A percentile compares a stretch with the other conserved stretches of the same genome.
Evolutionary conservation across 2,113 vertebrate genomes (phyloP).

Genomic region (Pangasianodon gigas): DNA sequence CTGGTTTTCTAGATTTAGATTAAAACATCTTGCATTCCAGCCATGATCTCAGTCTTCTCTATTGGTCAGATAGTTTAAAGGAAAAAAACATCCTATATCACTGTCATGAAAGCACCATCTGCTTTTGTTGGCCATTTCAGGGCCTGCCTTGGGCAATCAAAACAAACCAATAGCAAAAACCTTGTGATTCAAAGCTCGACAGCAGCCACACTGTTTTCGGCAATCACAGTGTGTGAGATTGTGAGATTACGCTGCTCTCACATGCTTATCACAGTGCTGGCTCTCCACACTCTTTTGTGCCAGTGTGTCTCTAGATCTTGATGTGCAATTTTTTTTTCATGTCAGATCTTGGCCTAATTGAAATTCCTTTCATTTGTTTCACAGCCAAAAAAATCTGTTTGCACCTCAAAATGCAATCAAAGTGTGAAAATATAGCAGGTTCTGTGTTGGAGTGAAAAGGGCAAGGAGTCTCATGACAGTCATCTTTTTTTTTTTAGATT

Average conservation of each 20-base stretch:
- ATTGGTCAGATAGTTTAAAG: constrained; percentile 35
- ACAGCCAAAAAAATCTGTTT: constrained; percentile 56
- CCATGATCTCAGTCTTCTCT: constrained; percentile 42
- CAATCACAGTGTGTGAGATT: constrained; percentile 29
- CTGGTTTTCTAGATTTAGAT: not conserved
- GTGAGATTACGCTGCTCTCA: constrained; percentile 46
- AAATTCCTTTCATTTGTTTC: constrained; percentile 64
- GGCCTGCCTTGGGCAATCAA: constrained; percentile 36
- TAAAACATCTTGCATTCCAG: constrained; percentile 18
- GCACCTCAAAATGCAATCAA: constrained; percentile 58
- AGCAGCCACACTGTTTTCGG: constrained; percentile 52
- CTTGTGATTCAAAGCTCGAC: constrained; percentile 44
- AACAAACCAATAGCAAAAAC: constrained; percentile 26
- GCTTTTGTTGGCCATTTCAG: constrained; percentile 44
- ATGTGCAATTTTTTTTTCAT: constrained; percentile 62
- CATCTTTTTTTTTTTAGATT: not conserved
- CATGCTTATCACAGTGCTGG: constrained; percentile 27
- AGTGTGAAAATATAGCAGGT: constrained; percentile 63
- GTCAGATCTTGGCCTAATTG: constrained; percentile 59
- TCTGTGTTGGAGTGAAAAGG: constrained; percentile 45
- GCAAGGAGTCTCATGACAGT: constrained; percentile 6
- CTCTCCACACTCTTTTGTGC: constrained; percentile 58
- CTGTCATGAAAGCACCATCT: constrained; percentile 35
- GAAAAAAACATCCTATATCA: not conserved
- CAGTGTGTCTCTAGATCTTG: constrained; percentile 56